Evolutionary conservation across 2,888 invertebrate species (phyloP).

Genomic region (Tanytarsus gracilentus): DNA sequence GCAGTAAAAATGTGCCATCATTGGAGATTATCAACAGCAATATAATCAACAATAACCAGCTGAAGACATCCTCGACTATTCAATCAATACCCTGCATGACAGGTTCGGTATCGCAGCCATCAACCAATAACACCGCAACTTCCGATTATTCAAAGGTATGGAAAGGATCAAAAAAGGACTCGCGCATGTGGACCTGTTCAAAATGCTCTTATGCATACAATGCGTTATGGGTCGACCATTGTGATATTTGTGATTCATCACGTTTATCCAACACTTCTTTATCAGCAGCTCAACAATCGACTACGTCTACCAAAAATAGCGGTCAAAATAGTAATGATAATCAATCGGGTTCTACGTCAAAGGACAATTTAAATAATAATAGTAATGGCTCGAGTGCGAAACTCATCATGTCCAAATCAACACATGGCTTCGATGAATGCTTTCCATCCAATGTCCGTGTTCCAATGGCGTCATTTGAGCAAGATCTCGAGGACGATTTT

Average conservation of each 20-base stretch:
- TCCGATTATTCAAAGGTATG: conserved; percentile 35
- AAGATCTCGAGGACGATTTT: conserved; percentile 61
- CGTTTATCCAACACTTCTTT: conserved; percentile 50
- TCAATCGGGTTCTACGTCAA: conserved; percentile 13
- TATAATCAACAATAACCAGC: conserved; percentile 36
- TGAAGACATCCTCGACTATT: conserved; percentile 19
- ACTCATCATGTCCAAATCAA: conserved; percentile 19
- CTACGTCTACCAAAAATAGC: conserved; percentile 56
- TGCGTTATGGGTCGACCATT: conserved; percentile 66
- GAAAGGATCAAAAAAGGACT: conserved; percentile 43
- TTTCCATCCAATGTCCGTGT: conserved; percentile 43
- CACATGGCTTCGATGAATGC: conserved; percentile 33
- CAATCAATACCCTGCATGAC: conserved; percentile 28
- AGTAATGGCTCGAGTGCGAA: conserved; percentile 4
- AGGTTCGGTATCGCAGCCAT: background rate
- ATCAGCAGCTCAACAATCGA: conserved; percentile 45
- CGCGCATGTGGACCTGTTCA: conserved; percentile 76
- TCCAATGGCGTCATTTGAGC: conserved; percentile 58
- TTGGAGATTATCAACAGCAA: conserved; percentile 30
- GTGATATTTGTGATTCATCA: conserved; percentile 71
- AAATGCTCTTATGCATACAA: conserved; percentile 85
- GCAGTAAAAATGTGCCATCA: background rate
- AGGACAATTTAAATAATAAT: conserved; percentile 24
- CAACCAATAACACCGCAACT: background rate
- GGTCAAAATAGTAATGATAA: conserved; percentile 38